Base-by-base conservation (phyloP, 2,888 invertebrate species). In the Poecilus cupreus region DNA sequence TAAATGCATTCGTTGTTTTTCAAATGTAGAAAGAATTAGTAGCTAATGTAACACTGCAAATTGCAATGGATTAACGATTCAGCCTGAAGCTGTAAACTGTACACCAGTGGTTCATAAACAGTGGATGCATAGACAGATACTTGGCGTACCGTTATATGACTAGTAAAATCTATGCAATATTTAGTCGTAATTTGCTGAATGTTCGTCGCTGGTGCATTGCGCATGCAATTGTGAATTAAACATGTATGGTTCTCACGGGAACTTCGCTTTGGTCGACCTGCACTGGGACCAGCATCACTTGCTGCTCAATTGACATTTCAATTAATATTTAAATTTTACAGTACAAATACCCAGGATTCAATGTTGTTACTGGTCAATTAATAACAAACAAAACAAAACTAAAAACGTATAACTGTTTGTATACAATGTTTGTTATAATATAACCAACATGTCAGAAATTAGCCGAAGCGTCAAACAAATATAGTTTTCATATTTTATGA, bases 1-100 rank as follows among this genome's bases (percentile, higher is more conserved):
- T 80, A 80, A 39, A 80, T 72, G 72, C 54, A 72, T 37, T 72
- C 20, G 72, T 54, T 80, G 80, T 72, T 80, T 80, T 80, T 80
- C 57, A 72, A 80, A 80, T 80, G 80, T 20, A 54, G 39, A 57
- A 80, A 80, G 80, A 80, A 80, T 80, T 80, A 72, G 80, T 80
- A 72, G 80, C 80, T 80, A 80, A 80, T 80, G 80, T 72, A 80
- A 80, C 68, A 16, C 24, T 54, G 80, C 80, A 80, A 80, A 80
- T 72, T 80, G 72, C 80, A 72, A 72, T 79, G 79, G 51, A 79
- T 79, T 79, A 79, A 79, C 70, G 79, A 68, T 64, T 26, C 68
- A 24, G 32, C 57, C 70, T 51, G 57, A 57, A 37, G 79, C 64
- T 68, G 78, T 68, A 68, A 68, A 68, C 49, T 68, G 68, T 49